These are phyloP conservation scores for Zosterops borbonicus DNA, from an alignment of 2,113 vertebrate genomes.

Conservation along the genomic window DNA sequence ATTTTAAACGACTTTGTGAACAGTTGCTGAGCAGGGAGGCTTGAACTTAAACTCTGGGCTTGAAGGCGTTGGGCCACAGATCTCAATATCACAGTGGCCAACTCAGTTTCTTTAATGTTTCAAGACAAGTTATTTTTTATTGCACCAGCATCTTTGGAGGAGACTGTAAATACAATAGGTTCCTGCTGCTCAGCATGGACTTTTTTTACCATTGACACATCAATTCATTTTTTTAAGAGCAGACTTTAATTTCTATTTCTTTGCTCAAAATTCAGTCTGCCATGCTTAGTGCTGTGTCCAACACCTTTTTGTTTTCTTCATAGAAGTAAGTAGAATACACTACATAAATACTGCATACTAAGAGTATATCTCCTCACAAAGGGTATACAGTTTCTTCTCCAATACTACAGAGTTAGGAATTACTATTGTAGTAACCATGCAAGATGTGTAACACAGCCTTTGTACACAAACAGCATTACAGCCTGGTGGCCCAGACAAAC, in stretches of 20 bases:
- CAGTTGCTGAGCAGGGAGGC: not conserved
- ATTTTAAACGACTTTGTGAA: constrained; percentile 12
- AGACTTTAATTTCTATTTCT: not conserved
- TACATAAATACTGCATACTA: not conserved
- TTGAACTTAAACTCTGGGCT: not conserved
- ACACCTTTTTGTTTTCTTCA: not conserved
- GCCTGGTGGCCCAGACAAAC: not conserved
- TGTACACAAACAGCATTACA: not conserved
- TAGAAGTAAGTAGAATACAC: not conserved
- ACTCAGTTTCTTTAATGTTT: not conserved
- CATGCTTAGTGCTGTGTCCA: not conserved
- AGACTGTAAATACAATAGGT: not conserved
- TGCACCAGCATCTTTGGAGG: not conserved
- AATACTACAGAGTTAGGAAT: not conserved
- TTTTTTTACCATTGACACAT: not conserved
- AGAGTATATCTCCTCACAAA: not conserved
- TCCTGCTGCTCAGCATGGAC: not conserved
- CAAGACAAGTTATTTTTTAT: not conserved
- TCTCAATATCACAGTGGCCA: not conserved
- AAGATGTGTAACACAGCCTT: not conserved
- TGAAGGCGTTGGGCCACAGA: not conserved
- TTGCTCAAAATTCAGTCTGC: not conserved
- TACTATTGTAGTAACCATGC: not conserved
- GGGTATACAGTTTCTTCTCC: not conserved
- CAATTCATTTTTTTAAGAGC: not conserved